A percentile compares a stretch with the other conserved stretches of the same genome.
Conservation (phyloP, 2,888 invertebrate species). For the Nineta flava region DNA sequence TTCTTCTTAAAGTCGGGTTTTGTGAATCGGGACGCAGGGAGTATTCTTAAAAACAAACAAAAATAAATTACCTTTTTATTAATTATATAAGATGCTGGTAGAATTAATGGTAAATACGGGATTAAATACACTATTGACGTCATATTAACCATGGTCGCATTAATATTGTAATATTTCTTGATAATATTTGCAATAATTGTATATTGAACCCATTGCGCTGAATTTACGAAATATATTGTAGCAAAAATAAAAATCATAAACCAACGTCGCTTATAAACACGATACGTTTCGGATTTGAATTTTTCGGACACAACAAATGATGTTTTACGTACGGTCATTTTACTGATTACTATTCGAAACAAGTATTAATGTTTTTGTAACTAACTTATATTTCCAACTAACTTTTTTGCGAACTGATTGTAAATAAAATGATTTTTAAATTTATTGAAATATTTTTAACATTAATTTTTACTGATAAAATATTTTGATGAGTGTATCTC, state of each 20-base stretch:
- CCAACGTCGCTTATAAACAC: constrained; percentile 65
- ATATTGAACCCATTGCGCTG: constrained; percentile 96
- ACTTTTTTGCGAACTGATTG: background rate
- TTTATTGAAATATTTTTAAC: no score
- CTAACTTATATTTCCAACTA: no score
- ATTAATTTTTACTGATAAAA: no score
- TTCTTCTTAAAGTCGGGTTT: no score
- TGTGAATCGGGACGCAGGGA: no score
- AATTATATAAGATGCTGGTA: constrained; percentile 91
- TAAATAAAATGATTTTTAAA: no score
- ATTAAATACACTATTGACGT: constrained; percentile 98
- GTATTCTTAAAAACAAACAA: no score
- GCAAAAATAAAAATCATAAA: constrained; percentile 73
- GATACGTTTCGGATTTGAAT: constrained; percentile 6
- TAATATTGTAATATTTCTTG: constrained; percentile 56
- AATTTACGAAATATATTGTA: constrained; percentile 76
- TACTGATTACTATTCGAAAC: no score
- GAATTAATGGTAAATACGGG: constrained; percentile 89
- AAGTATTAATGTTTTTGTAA: no score
- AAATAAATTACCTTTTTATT: constrained; percentile 68
- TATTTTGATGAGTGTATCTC: no score
- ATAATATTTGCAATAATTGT: constrained; percentile 82
- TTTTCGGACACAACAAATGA: background rate
- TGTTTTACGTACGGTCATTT: no score
- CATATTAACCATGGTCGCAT: constrained; percentile 73